Conservation (phyloP, 2,113 vertebrate genomes). For the Labrus mixtus region DNA sequence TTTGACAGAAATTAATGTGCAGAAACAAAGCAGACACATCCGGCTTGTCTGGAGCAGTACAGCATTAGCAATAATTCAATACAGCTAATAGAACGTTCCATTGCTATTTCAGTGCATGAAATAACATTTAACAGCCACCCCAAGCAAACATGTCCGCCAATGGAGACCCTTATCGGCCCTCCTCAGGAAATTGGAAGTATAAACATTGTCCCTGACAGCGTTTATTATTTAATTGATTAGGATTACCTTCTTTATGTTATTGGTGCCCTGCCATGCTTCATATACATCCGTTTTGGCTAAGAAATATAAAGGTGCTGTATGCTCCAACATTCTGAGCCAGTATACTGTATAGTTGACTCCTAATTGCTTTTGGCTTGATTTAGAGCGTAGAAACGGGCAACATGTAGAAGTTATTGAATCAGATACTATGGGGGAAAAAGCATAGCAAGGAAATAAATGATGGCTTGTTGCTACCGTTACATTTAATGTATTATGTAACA, state of each 20-base stretch:
- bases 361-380: conserved; percentile 28
- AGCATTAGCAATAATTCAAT: conserved; percentile 16
- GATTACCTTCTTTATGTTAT: conserved; percentile 23
- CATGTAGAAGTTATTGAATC: conserved; percentile 15
- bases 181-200: conserved; percentile 38
- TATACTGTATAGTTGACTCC: conserved; percentile 7
- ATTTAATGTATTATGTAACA: conserved; percentile 6
- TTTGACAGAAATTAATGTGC: neutral
- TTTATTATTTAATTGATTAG: conserved; percentile 59
- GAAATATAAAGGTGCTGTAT: conserved; percentile 11
- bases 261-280: conserved; percentile 29
- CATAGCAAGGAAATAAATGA: neutral
- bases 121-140: conserved; percentile 35
- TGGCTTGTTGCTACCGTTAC: conserved; percentile 2
- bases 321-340: conserved; percentile 1
- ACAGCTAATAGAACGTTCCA: conserved; percentile 25
- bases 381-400: neutral
- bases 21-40: conserved; percentile 4
- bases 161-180: conserved; percentile 17
- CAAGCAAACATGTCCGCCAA: conserved; percentile 42
- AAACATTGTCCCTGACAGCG: conserved; percentile 26
- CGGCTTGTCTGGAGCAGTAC: neutral
- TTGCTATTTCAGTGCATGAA: conserved; percentile 30
- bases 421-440: conserved; percentile 25
- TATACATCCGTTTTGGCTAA: conserved; percentile 2